Conservation (phyloP, 2,113 vertebrate genomes). For the Oryctolagus cuniculus region mOryCun1.1 NC_091432.1:140222501-140223000, state of each 20-base stretch:
- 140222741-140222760: neutral
- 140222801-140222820: neutral
- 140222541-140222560: neutral
- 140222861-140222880: neutral
- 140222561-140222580: neutral
- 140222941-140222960: neutral
- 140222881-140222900: neutral
- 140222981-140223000: neutral
- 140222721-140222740: neutral
- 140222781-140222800: too few relatives aligned
- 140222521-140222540: constrained; percentile 69
- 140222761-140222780: too few relatives aligned
- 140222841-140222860: too few relatives aligned
- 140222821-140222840: neutral
- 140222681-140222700: neutral
- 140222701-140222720: neutral
- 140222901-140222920: fast-evolving
- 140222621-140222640: neutral
- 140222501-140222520: constrained; percentile 31
- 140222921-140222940: neutral
- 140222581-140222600: neutral
- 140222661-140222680: neutral
- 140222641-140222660: constrained; percentile 22
- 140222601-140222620: neutral
- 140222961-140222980: fast-evolving